Conservation (phyloP, 2,888 invertebrate species). For the Nebria brevicollis region DNA sequence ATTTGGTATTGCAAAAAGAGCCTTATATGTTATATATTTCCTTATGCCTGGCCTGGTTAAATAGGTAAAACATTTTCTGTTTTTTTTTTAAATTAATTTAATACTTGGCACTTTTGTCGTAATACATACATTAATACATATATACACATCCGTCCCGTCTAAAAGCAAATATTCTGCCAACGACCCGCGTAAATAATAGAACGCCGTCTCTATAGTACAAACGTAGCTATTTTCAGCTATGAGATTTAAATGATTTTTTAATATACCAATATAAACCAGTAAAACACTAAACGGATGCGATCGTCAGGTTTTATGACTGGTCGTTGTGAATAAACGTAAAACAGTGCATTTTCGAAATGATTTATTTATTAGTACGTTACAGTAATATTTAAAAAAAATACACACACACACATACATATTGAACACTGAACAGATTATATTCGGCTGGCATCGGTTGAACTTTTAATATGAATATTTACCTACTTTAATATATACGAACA, state of each 20-base stretch:
- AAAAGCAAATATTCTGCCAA: slow-evolving; percentile 40
- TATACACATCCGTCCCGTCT: slow-evolving; percentile 20
- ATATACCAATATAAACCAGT: slow-evolving; percentile 2
- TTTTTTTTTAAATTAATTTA: too few relatives aligned
- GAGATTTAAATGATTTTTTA: neutral
- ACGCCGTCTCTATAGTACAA: slow-evolving; percentile 29
- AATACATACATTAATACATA: neutral
- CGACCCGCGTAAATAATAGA: slow-evolving; percentile 42
- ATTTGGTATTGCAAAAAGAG: too few relatives aligned
- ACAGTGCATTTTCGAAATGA: neutral
- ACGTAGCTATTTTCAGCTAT: slow-evolving; percentile 26
- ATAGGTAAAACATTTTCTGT: too few relatives aligned
- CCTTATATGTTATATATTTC: too few relatives aligned
- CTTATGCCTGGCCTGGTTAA: too few relatives aligned
- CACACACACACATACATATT: neutral
- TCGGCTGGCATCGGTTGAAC: too few relatives aligned
- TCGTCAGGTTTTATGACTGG: slow-evolving; percentile 4
- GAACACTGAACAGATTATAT: too few relatives aligned
- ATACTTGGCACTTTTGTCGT: too few relatives aligned
- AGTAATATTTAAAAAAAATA: neutral
- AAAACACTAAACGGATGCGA: slow-evolving; percentile 6
- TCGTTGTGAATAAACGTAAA: slow-evolving; percentile 8
- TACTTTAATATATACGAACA: too few relatives aligned
- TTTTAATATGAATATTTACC: too few relatives aligned
- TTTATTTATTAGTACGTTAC: too few relatives aligned